These are phyloP conservation scores for Brotogeris chrysoptera DNA, from an alignment of 2,797 vertebrate species.

Conservation along the genomic window DNA sequence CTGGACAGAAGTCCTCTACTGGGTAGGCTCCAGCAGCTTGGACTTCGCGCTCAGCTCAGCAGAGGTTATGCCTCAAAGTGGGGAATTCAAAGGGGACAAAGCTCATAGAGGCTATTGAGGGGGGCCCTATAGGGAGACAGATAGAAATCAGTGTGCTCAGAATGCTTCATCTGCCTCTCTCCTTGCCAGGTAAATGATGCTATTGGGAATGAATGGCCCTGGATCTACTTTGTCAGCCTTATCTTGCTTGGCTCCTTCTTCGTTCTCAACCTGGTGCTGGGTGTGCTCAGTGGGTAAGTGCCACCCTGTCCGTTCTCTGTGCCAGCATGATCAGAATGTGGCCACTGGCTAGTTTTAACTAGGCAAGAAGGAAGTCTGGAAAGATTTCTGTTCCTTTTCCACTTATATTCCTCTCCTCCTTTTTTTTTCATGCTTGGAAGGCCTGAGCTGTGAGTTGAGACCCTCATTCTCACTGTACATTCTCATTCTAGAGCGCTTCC, in stretches of 20 bases:
- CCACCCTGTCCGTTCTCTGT: neutral
- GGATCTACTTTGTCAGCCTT: slow-evolving; percentile 94
- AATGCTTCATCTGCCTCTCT: neutral
- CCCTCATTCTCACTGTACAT: neutral
- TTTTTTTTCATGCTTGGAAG: neutral
- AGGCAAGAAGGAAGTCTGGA: neutral
- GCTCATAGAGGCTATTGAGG: neutral
- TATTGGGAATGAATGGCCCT: slow-evolving; percentile 96
- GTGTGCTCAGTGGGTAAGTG: slow-evolving; percentile 93
- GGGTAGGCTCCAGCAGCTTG: slow-evolving; percentile 76
- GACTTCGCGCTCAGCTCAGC: neutral
- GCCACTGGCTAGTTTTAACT: neutral
- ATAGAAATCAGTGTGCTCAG: neutral
- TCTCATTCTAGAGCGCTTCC: neutral
- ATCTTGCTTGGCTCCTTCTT: slow-evolving; percentile 97
- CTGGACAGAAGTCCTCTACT: slow-evolving; percentile 97
- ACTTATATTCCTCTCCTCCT: neutral
- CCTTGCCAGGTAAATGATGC: slow-evolving; percentile 91
- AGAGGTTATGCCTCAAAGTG: neutral
- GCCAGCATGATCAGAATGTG: neutral
- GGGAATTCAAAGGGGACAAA: neutral
- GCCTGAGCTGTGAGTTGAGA: neutral
- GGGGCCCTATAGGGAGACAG: neutral
- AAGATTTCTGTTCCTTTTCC: neutral
- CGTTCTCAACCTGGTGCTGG: slow-evolving; percentile 94